Evolutionary conservation across 2,888 invertebrate species (phyloP), one percentile per base, ranked within the genome.

Genomic region (Nomada hirtipes): DNA sequence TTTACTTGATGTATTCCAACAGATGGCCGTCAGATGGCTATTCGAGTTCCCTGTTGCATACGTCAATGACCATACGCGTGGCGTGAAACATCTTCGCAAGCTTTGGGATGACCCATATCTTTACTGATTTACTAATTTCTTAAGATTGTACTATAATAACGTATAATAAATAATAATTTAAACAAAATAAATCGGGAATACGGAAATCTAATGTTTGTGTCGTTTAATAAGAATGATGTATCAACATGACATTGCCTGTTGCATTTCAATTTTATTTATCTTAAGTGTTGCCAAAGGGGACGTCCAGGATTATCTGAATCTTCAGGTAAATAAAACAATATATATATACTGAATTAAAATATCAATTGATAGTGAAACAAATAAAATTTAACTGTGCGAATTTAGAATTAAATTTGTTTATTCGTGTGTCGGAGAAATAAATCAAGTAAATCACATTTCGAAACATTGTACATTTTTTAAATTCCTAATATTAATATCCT

Each of bases 161-260:
- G 7, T 18, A 18, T 42, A 63, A 59, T 9, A 68, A 13, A 42
- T 36, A 13, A 23, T 15, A 26, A 36, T 72, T 23, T 20, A 13
- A 53, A 55, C 61, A 36, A 77, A 69, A 76, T 73, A 73, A 18
- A 53, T 13, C 15, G 36, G 36, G 18, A 59, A 29, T 47, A 75
- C 18, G 42, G 20, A 29, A 47, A 65, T 70, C 85, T 87, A 26
- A 90, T 90, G 84, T 79, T 77, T 76, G 82, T 80, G 76, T 76
- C 50, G 76, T 81, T 23, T 57, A 82, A 90, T 60, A 82, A 90
- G 60, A 68, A 90, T 90, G 87, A 86, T 80, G 90, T 74, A 76
- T 78, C 44, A 55, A 76, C 79, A 85, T 86, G 76, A 85, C 65
- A 82, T 72, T 76, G 63, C 82, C 60, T 81, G 82, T 84, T 86